Percentiles rank a stretch among this genome's conserved stretches.
These are phyloP conservation scores for Aulostomus chinensis DNA, from an alignment of 2,797 vertebrate species.

Conservation along the genomic window DNA sequence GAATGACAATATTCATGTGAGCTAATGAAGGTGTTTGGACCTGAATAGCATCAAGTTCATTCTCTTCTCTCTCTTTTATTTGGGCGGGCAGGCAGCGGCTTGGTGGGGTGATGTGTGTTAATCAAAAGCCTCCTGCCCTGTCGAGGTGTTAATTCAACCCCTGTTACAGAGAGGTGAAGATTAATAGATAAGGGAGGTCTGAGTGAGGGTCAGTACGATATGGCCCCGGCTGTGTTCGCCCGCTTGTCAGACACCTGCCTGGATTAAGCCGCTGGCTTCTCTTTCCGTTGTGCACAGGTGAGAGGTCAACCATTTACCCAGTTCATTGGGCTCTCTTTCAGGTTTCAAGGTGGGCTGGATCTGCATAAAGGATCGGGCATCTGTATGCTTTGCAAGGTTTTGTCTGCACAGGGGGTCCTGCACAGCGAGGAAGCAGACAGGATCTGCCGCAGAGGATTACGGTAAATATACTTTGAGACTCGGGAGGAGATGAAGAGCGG, in stretches of 20 bases:
- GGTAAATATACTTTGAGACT: conserved; percentile 56
- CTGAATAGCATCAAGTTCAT: too few species aligned
- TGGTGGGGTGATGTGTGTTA: conserved; percentile 87
- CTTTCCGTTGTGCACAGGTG: conserved; percentile 80
- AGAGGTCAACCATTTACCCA: conserved; percentile 96
- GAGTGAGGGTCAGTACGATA: conserved; percentile 91
- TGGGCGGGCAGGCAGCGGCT: conserved; percentile 59
- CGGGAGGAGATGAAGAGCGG: conserved; percentile 31
- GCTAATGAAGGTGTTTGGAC: too few species aligned
- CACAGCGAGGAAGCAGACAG: conserved; percentile 12
- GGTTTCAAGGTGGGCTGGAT: conserved; percentile 82
- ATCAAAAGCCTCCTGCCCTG: conserved; percentile 89
- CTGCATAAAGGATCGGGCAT: conserved; percentile 87
- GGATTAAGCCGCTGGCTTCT: conserved; percentile 92
- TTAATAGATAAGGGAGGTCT: conserved; percentile 98
- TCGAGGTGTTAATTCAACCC: conserved; percentile 93
- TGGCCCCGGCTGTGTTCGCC: conserved; percentile 90
- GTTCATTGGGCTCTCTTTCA: conserved; percentile 88
- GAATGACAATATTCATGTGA: too few species aligned
- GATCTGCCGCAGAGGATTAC: conserved; percentile 68
- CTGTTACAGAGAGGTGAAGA: conserved; percentile 96
- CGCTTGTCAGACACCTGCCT: conserved; percentile 97
- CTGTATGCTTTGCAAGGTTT: conserved; percentile 83
- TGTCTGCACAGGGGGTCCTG: conserved; percentile 40
- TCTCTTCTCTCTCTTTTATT: too few species aligned